Conservation (phyloP, 2,113 vertebrate genomes). For the Carassius auratus region DNA sequence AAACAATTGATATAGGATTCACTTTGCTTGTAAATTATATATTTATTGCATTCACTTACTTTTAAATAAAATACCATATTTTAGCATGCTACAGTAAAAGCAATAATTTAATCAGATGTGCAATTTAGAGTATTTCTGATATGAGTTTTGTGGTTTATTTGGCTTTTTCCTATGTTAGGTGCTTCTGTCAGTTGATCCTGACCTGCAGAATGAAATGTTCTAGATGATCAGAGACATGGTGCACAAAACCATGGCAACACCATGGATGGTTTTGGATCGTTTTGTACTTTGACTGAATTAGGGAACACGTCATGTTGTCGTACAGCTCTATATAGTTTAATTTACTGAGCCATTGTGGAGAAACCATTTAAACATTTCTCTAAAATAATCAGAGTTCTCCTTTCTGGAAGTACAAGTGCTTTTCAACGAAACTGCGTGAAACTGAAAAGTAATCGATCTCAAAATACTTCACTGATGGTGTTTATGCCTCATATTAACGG, state of each 20-base stretch:
- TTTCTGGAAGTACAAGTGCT: slow-evolving; percentile 1
- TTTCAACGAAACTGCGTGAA: slow-evolving; percentile 14
- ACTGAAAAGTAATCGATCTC: slow-evolving; percentile 27
- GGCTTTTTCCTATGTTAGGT: background rate
- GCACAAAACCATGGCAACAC: background rate
- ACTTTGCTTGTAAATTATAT: too few species aligned
- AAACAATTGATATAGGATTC: too few species aligned
- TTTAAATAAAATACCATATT: too few species aligned
- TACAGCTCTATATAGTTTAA: background rate
- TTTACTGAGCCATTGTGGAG: background rate
- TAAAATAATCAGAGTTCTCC: background rate
- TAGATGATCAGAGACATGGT: slow-evolving; percentile 1
- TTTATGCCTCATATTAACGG: background rate
- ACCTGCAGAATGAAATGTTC: background rate
- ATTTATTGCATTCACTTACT: too few species aligned
- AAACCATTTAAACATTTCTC: background rate
- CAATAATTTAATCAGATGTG: too few species aligned
- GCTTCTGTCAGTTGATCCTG: background rate
- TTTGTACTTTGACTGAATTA: background rate
- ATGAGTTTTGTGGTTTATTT: background rate
- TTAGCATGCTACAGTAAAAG: too few species aligned
- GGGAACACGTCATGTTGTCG: background rate
- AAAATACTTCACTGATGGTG: slow-evolving; percentile 27
- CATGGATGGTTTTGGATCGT: background rate
- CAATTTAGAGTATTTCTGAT: background rate